Evolutionary conservation across 1,140 invertebrate species (phyloP), one percentile per base, ranked within the genome.

Genomic region (Bilobella aurantiaca): DNA sequence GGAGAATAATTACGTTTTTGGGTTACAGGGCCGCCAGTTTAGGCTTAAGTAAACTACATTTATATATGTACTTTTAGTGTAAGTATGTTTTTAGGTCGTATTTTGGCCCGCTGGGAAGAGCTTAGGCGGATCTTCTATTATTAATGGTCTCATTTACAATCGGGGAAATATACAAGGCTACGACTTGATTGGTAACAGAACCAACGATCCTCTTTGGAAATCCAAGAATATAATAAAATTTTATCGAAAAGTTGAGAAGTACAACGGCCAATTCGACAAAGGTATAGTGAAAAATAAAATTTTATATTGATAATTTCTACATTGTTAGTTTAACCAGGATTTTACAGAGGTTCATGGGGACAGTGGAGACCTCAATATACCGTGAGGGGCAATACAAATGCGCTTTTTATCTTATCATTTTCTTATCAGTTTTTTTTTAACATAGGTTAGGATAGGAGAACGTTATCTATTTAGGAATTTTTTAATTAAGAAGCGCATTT

Each of bases 181-280:
- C 74, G 89, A 97, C 74, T 79, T 86, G 29, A 97, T 94, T 94
- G 89, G 90, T 67, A 81, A 84, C 8, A 73, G 86, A 16, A 49
- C 29, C 25, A 93, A 93, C 0, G 91, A 95, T 74, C 79, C 84
- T 0, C 87, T 90, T 12, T 97, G 94, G 94, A 86, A 86, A 0
- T 96, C 91, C 77, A 79, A 88, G n/a, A 83, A 90, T 42, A 87
- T 90, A 0, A 76, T 93, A 0, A 79, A 79, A 1, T 84, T 83
- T 69, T 85, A 84, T 71, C 77, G 79, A 14, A 83, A 82, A 70
- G 80, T 81, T 0, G 82, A 84, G 72, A 73, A 76, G 28, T 80
- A 80, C 62, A 67, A 64, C n/a, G 64, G 64, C 5, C 31, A 21
- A 25, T 66, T 46, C 46, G 63, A 65, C 8, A 42, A 18, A 42